Conservation (phyloP, 2,797 vertebrate genomes). For the Crax fasciolata region DNA sequence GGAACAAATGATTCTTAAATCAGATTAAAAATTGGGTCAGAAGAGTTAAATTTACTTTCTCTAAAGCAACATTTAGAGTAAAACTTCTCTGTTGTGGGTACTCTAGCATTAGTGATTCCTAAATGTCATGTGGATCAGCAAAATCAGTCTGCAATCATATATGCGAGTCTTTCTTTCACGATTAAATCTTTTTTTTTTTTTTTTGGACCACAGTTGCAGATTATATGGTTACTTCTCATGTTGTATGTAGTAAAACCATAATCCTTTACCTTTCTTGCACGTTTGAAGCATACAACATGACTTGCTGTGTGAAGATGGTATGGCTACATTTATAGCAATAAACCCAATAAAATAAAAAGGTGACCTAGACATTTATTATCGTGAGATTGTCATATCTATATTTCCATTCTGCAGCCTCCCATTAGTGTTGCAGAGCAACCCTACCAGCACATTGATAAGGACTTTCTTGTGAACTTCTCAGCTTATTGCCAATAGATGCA, state of each 20-base stretch:
- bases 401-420: not conserved
- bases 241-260: not conserved
- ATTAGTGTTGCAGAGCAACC: not conserved
- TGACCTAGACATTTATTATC: not conserved
- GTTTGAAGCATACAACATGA: not conserved
- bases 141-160: not conserved
- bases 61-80: not conserved
- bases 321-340: not conserved
- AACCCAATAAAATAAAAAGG: not conserved
- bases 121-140: not conserved
- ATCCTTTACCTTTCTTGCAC: not conserved
- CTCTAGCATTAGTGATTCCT: not conserved
- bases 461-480: not conserved
- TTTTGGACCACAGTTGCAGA: not conserved
- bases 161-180: not conserved
- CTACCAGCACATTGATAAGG: not conserved
- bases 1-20: not conserved
- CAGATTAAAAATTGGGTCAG: not conserved
- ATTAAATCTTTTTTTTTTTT: not conserved
- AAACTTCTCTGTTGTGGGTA: not conserved
- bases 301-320: not conserved
- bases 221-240: not conserved
- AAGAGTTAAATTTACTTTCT: not conserved
- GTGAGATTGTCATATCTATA: not conserved
- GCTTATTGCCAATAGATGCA: not conserved